Base-by-base conservation (phyloP, 1,140 invertebrate species). In the Bombus terrestris region DNA sequence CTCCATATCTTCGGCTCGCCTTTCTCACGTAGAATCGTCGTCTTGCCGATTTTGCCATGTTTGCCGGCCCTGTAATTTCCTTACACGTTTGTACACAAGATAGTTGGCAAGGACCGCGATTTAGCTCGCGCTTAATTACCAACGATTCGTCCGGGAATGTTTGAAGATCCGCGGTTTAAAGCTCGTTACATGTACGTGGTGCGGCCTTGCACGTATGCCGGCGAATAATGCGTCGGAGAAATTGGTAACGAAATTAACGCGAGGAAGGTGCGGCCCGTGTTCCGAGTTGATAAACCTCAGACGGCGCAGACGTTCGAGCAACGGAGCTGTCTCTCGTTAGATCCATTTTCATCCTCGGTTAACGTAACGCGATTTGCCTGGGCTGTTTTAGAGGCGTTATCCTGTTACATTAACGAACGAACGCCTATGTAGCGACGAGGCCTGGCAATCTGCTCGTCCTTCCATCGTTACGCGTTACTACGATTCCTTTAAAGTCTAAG, bases 301-400 rank as follows among this genome's bases (percentile, higher is more conserved):
- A 77, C 81, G 74, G 35, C 8, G 64, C 81, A 43, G 74, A 84
- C 75, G 75, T 79, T 84, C 68, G 28, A 41, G 71, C 72, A 47
- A 68, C 81, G 80, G n/a, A 32, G 62, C 32, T n/a, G 25, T 35
- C 75, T 84, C 82, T 79, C 82, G 82, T 84, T 84, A 79, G 66
- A 84, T 84, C 53, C 82, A 84, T 84, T 84, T 78, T 84, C 82
- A 71, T 84, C 66, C 64, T 84, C 62, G 82, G 82, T 84, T 84
- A 78, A 79, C 75, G 75, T 79, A 79, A 84, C 82, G 15, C 47
- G 82, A 84, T 84, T 84, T 71, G 53, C 47, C n/a, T 53, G 18
- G 47, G 66, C 32, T 71, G 75, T 84, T 84, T 84, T 37, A 84
- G 75, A 79, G 37, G n/a, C 68, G 82, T 78, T 79, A 84, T 57